A percentile compares a stretch with the other conserved stretches of the same genome.
phyloP scores from a whole-genome alignment of 2,888 invertebrate species.

The Eubasilissa splendida region DNA sequence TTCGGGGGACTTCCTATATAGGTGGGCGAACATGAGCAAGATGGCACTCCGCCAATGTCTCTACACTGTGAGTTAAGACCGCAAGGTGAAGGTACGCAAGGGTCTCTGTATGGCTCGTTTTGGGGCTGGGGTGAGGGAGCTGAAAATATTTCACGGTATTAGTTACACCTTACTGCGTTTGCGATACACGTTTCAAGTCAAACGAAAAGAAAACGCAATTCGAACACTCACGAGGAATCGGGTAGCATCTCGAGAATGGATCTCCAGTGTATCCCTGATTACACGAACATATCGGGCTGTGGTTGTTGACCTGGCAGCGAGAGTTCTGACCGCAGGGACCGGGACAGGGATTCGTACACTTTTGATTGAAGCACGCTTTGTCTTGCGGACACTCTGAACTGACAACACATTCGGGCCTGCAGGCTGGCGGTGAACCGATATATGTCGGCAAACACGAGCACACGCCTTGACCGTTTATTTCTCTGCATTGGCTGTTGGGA shows the following conservation, averaged over 20 bases:
- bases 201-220: too few species aligned
- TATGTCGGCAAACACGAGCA: conserved; percentile 81
- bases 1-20: conserved; percentile 63
- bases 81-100: conserved; percentile 80
- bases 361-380: conserved; percentile 78
- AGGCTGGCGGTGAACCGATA: conserved; percentile 78
- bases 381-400: conserved; percentile 81
- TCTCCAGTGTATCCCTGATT: conserved; percentile 75
- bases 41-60: conserved; percentile 71
- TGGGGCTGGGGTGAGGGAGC: conserved; percentile 64
- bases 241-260: conserved; percentile 77
- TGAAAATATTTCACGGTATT: conserved; percentile 59
- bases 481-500: conserved; percentile 85
- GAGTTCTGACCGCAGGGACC: conserved; percentile 83
- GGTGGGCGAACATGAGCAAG: conserved; percentile 75
- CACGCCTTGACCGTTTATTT: conserved; percentile 79
- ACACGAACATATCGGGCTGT: conserved; percentile 82
- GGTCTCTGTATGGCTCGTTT: conserved; percentile 69
- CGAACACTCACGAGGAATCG: conserved; percentile 68
- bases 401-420: conserved; percentile 81
- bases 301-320: conserved; percentile 81
- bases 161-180: too few species aligned
- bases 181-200: too few species aligned
- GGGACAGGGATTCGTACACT: conserved; percentile 82
- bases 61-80: conserved; percentile 77